Evolutionary conservation across 1,140 invertebrate species (phyloP).

Genomic region (Belonocnema kinseyi): DNA sequence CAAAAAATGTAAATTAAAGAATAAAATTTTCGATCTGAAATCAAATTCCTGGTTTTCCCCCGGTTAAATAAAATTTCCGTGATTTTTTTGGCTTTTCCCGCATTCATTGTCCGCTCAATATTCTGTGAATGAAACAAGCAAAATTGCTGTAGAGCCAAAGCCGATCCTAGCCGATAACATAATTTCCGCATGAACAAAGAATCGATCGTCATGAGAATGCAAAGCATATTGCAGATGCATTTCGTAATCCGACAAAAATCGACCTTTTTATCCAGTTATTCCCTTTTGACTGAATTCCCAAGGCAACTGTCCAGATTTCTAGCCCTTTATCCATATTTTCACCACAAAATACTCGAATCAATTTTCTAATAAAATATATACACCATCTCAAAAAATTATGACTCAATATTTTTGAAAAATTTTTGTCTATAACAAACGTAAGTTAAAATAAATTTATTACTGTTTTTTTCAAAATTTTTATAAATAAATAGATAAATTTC

Average conservation of each 20-base stretch:
- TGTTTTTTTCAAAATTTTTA: too few relatives aligned
- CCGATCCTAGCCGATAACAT: constrained; percentile 31
- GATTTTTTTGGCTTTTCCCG: too few relatives aligned
- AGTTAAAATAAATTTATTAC: too few relatives aligned
- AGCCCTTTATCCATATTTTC: neutral
- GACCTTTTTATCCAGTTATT: neutral
- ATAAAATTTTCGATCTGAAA: too few relatives aligned
- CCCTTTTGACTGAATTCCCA: neutral
- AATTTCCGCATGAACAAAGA: constrained; percentile 34
- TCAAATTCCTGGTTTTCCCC: too few relatives aligned
- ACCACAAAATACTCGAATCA: neutral
- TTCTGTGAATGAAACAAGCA: neutral
- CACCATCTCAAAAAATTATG: too few relatives aligned
- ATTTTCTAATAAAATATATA: neutral
- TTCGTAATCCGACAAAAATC: constrained; percentile 3
- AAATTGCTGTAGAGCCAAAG: constrained; percentile 28
- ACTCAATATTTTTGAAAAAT: too few relatives aligned
- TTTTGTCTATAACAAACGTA: too few relatives aligned
- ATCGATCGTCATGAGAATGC: neutral
- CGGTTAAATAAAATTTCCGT: too few relatives aligned
- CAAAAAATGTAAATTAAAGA: too few relatives aligned
- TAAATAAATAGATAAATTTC: too few relatives aligned
- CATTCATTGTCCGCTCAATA: too few relatives aligned
- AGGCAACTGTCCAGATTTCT: neutral
- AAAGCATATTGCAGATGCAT: constrained; percentile 18